Evolutionary conservation across 2,113 vertebrate genomes (phyloP), one percentile per base, ranked within the genome.

Genomic region (Triplophysa siluroides): DNA sequence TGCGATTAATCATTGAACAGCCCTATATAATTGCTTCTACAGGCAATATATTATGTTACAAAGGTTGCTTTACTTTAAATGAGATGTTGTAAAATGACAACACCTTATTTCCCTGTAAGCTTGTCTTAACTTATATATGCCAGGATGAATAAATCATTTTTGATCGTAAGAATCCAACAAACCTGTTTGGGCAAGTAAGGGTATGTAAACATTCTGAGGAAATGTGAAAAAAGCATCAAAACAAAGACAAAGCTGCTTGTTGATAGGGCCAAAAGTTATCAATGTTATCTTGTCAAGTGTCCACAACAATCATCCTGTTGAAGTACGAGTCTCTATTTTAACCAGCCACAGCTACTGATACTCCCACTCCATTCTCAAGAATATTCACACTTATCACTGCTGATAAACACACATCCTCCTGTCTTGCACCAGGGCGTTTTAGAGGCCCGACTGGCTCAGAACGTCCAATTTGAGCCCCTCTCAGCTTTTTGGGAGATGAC

Each of bases 181-280:
- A 61, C 54, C 54, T 5, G 54, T 73, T 73, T 41, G 8, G 0
- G 3, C 41, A 72, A 72, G 38, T 1, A n/a, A 54, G 18, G 0
- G 4, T 18, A 54, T 18, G 14, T 56, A 13, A 60, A 21, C 18
- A 56, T 18, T 56, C 16, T n/a, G 18, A n/a, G 16, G 8, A 8
- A n/a, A 56, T n/a, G 18, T n/a, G 8, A 56, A 56, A 41, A 21
- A 74, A 74, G 13, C 0, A 12, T 61, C 61, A 74, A 72, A 58
- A 58, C 50, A 58, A 21, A 24, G 11, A 19, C 2, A 61, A n/a
- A 33, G 19, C 29, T 72, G 19, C 16, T 33, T 72, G 33, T 18
- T 43, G 33, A 13, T 13, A 74, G 8, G 58, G 58, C 7, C 56
- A 75, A 62, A 18, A 12, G n/a, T 21, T 60, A 73, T 73, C 70